These are phyloP conservation scores for Scarus forsteni DNA, from an alignment of 2,797 vertebrate genomes.

Conservation along the genomic window DNA sequence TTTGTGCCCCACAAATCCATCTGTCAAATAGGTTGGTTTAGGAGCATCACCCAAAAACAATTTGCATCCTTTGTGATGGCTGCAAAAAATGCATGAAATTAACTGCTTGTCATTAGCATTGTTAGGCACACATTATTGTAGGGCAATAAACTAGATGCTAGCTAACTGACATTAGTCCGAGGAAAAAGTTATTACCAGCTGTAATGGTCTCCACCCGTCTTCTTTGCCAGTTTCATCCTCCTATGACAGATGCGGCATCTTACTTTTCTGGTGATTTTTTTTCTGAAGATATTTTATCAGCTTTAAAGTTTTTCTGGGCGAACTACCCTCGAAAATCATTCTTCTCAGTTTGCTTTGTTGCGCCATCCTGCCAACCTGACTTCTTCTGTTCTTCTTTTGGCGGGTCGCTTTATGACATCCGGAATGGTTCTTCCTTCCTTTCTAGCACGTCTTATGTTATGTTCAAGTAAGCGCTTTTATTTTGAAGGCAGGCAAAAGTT, in stretches of 20 bases:
- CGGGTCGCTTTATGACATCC: no score
- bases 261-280: constrained; percentile 2
- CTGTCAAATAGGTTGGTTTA: no score
- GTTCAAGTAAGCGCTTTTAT: no score
- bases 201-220: not conserved
- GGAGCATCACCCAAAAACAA: no score
- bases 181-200: not conserved
- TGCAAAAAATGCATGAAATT: no score
- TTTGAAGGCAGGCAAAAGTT: no score
- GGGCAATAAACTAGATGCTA: not conserved
- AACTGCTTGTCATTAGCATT: no score
- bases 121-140: no score
- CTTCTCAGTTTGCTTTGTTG: not conserved
- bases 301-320: not conserved
- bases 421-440: no score
- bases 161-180: not conserved
- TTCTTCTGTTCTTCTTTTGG: not conserved
- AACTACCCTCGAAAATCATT: not conserved
- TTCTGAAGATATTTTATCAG: constrained; percentile 6
- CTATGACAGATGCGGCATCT: not conserved
- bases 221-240: constrained; percentile 1
- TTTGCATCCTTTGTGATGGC: no score
- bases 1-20: no score
- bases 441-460: no score
- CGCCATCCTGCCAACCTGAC: not conserved